Evolutionary conservation across 2,888 invertebrate genomes (phyloP), one percentile per base, ranked within the genome.

Genomic region (Drosophila diplacantha): DNA sequence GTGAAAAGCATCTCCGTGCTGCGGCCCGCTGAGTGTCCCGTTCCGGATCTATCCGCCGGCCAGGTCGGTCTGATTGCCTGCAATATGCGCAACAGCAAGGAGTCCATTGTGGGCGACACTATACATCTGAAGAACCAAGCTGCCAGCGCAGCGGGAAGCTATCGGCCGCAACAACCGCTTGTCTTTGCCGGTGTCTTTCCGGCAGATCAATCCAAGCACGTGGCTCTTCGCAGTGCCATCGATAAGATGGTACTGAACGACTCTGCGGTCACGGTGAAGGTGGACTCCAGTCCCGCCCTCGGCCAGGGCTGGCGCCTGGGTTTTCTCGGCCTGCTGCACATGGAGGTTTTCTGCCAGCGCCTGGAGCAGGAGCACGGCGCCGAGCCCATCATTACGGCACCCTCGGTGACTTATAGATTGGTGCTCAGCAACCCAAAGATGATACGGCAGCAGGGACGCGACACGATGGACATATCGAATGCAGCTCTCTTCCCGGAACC

Each of bases 181-280:
- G 95, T 95, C 8, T 96, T 92, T 89, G 95, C 96, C 63, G 96
- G 96, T 0, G 74, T 89, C 59, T 99, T 95, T 89, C 98, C 99
- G 0, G 90, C 94, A 49, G 96, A 98, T 87, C 96, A 97, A 85
- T 94, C 96, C 0, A 94, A 97, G 84, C 93, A 94, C 85, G 85
- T 91, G 0, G 90, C 90, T 54, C 89, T 98, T 16, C 90, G 93
- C 76, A 92, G 90, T 82, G 96, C 99, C 12, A 93, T 99, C 54
- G 96, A 96, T 68, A 96, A 96, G 88, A 90, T 99, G 44, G 91
- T 93, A n/a, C 90, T 99, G 38, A 99, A 98, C 88, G 99, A 99
- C 89, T 94, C 96, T 7, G 97, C 96, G 62, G 98, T 99, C 5
- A 91, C 92, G n/a, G 90, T 96, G 5, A 90, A 90, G 37, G 87